phyloP scores from a whole-genome alignment of 2,888 invertebrate species.

The Lasius platythorax region DNA sequence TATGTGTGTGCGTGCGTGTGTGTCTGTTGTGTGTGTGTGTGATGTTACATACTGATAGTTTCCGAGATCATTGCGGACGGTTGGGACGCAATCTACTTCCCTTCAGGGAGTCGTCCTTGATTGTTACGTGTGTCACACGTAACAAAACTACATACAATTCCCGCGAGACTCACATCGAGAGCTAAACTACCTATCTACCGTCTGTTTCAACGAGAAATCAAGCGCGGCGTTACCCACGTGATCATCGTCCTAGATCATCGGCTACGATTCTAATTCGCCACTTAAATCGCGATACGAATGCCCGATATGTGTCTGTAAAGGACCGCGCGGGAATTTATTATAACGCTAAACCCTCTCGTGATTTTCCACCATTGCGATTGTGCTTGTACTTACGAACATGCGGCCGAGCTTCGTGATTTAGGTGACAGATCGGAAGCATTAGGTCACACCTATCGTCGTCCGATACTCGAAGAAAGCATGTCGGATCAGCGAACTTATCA shows the following conservation, averaged over 20 bases:
- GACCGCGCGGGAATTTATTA: conserved; percentile 58
- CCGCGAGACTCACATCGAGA: conserved; percentile 61
- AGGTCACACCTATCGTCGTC: conserved; percentile 20
- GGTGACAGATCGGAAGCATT: conserved; percentile 28
- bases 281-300: conserved; percentile 65
- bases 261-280: conserved; percentile 69
- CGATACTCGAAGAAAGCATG: conserved; percentile 1
- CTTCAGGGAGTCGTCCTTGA: conserved; percentile 4
- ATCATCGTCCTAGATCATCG: conserved; percentile 69
- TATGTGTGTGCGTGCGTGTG: neutral
- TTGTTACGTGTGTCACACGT: conserved; percentile 36
- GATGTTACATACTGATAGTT: conserved; percentile 18
- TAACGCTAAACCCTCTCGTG: conserved; percentile 34
- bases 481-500: neutral
- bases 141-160: conserved; percentile 51
- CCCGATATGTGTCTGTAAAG: conserved; percentile 54
- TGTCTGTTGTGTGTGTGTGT: neutral
- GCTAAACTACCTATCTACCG: neutral
- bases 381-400: neutral
- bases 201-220: conserved; percentile 43
- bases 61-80: neutral
- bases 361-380: conserved; percentile 48
- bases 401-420: conserved; percentile 18
- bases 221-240: conserved; percentile 44
- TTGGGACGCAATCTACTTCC: conserved; percentile 17